These are phyloP conservation scores for Onthophagus taurus DNA, from an alignment of 1,140 invertebrate genomes.

Conservation along the genomic window DNA sequence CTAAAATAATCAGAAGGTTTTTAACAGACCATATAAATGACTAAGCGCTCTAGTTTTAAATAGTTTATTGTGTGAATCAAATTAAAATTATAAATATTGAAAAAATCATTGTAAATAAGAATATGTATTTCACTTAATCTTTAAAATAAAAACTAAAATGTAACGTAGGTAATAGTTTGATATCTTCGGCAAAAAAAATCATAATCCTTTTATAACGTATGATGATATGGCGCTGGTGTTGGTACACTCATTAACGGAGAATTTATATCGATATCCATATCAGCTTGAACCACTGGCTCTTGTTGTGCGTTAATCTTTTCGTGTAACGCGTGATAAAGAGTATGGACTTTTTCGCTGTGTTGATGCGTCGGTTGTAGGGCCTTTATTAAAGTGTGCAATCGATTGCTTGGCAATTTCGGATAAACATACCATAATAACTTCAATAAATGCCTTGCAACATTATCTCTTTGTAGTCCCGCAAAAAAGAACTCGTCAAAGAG, in stretches of 20 bases:
- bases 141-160: no score
- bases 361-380: conserved; percentile 76
- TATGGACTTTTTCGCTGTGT: conserved; percentile 78
- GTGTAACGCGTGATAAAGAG: conserved; percentile 63
- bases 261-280: conserved; percentile 64
- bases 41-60: no score
- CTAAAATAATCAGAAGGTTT: no score
- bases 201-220: conserved; percentile 25
- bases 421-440: conserved; percentile 90
- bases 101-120: no score
- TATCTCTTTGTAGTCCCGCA: conserved; percentile 76
- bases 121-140: no score
- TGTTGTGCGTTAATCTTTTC: conserved; percentile 68
- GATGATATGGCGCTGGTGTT: conserved; percentile 64
- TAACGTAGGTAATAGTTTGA: no score
- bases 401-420: conserved; percentile 68
- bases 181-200: no score
- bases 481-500: conserved; percentile 96
- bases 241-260: conserved; percentile 80
- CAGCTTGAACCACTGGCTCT: conserved; percentile 48
- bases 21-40: no score
- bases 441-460: conserved; percentile 86
- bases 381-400: conserved; percentile 76
- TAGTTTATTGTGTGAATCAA: no score
- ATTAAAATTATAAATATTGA: no score